Base-by-base conservation (phyloP, 2,113 vertebrate genomes). In the Eubucco bourcierii region DNA sequence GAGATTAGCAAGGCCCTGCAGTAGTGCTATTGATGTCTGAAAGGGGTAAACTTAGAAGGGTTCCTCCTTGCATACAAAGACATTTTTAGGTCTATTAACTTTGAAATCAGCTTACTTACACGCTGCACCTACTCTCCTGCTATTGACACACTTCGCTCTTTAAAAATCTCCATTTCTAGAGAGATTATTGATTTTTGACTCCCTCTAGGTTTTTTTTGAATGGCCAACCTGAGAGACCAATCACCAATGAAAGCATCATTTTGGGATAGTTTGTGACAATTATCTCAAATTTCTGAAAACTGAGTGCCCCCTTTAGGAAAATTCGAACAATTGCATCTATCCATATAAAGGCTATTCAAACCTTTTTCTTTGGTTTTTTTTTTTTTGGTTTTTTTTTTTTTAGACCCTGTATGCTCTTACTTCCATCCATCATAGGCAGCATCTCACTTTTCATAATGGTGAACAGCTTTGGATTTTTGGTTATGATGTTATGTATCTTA, bases 1-100 rank as follows among this genome's bases (percentile, higher is more conserved):
- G 87, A 71, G 59, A 89, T 88, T 91, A 97, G 52, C 89, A 90
- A 92, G 47, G 87, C 52, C 50, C 63, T 46, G 33, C 25, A 90
- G 47, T 70, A 80, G 24, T 29, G 56, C 25, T 84, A 80, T 31
- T 71, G 82, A 91, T 90, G 73, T 93, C 64, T 88, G 84, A 94
- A 90, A 77, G 50, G 15, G 31, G 14, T 95, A 93, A 95, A 95
- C 97, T 97, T 93, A 95, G 83, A 95, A 80, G 12, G 79, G 11
- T 33, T 94, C 59, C 20, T 90, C 66, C 61, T 72, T 77, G 53
- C 25, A 20, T 67, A 37, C 15, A 29, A 67, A 68, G 46, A 77
- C 52, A 93, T 91, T 67, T 67, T 81, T 82, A 25, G 29, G 18
- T 84, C 28, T 64, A 31, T 82, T 96, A 89, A 88, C 55, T 89